Evolutionary conservation across 2,888 invertebrate genomes (phyloP).

Genomic region (Nycteola revayana): DNA sequence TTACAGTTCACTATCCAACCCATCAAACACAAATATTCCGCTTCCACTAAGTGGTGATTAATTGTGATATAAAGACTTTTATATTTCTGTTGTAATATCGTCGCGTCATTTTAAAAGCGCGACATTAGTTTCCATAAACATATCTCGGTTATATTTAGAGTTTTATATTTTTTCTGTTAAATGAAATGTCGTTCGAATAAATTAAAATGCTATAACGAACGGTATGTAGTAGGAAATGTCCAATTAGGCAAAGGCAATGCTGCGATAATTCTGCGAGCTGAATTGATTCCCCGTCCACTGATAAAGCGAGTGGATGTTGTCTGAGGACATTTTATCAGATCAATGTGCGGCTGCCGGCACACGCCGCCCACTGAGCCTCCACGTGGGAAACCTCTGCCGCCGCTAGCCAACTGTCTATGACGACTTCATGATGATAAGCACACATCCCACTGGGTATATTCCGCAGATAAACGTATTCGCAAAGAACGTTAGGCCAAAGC

Average conservation of each 20-base stretch:
- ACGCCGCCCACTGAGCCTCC: slow-evolving; percentile 57
- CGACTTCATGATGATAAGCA: slow-evolving; percentile 13
- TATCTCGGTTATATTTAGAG: slow-evolving; percentile 34
- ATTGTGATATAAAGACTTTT: slow-evolving; percentile 75
- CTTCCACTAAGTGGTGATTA: slow-evolving; percentile 70
- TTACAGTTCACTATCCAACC: slow-evolving; percentile 38
- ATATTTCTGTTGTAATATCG: slow-evolving; percentile 70
- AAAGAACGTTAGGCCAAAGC: slow-evolving; percentile 14
- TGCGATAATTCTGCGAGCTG: slow-evolving; percentile 73
- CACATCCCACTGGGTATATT: no score
- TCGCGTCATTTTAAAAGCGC: slow-evolving; percentile 61
- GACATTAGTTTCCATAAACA: slow-evolving; percentile 54
- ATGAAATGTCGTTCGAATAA: slow-evolving; percentile 19
- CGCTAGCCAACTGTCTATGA: slow-evolving; percentile 26
- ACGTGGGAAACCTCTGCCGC: slow-evolving; percentile 52
- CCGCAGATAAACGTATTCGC: slow-evolving; percentile 19
- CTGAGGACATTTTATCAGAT: slow-evolving; percentile 70
- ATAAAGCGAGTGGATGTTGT: slow-evolving; percentile 73
- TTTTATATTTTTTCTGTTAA: slow-evolving; percentile 17
- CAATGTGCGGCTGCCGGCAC: slow-evolving; percentile 63
- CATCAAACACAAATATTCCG: slow-evolving; percentile 31
- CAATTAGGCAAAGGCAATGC: slow-evolving; percentile 72
- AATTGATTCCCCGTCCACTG: slow-evolving; percentile 72
- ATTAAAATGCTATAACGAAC: slow-evolving; percentile 33
- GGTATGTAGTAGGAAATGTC: slow-evolving; percentile 59